Conservation (phyloP, 2,888 invertebrate genomes). For the Drosophila colorata region DNA sequence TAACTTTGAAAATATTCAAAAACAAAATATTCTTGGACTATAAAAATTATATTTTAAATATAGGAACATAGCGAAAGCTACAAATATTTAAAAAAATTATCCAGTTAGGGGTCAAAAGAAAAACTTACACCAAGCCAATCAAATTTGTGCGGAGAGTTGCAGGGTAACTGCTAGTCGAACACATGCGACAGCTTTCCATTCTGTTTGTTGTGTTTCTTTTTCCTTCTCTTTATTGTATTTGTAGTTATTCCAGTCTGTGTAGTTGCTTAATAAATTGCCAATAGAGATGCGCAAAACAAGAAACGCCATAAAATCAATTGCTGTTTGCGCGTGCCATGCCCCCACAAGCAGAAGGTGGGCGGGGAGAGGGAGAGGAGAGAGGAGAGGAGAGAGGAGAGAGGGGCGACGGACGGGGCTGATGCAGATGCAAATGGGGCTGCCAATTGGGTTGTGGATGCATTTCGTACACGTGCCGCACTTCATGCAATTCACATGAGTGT, state of each 20-base stretch:
- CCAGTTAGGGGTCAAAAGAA: no score
- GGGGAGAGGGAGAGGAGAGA: neutral
- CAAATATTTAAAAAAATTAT: no score
- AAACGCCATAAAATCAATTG: constrained; percentile 69
- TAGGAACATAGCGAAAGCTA: no score
- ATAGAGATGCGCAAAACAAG: constrained; percentile 55
- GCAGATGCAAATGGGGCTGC: constrained; percentile 14
- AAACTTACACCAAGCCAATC: no score
- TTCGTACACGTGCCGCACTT: constrained; percentile 70
- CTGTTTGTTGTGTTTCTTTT: neutral
- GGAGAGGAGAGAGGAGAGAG: no score
- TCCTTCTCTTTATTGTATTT: constrained; percentile 1
- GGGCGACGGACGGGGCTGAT: no score
- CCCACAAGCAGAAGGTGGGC: constrained; percentile 11
- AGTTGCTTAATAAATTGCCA: constrained; percentile 71
- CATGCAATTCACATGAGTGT: constrained; percentile 76
- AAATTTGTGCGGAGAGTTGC: neutral
- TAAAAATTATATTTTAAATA: no score
- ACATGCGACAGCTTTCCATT: no score
- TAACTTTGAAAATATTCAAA: no score
- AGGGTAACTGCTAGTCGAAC: neutral
- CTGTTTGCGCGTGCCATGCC: constrained; percentile 53
- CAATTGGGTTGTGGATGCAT: constrained; percentile 21
- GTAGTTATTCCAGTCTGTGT: constrained; percentile 16
- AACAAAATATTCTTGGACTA: no score